A percentile compares a stretch with the other conserved stretches of the same genome.
Conservation (phyloP, 2,113 vertebrate species). For the Anas platyrhynchos region DNA sequence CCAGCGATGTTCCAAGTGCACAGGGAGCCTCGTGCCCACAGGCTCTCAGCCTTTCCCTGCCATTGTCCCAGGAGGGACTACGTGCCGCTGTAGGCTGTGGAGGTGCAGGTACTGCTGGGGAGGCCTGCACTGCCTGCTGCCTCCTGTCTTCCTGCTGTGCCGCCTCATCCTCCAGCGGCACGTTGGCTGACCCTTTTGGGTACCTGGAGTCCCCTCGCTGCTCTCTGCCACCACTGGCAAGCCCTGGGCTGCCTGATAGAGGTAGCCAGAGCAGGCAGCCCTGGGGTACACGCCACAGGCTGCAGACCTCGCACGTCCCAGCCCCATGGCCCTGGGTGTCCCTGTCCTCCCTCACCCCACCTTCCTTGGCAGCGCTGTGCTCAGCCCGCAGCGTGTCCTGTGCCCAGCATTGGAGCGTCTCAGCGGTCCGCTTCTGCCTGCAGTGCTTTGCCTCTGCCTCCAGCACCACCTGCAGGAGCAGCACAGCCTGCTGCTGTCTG, state of each 20-base stretch:
- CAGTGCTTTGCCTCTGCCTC: conserved; percentile 51
- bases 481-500: too few relatives aligned
- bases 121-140: background rate
- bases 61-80: background rate
- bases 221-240: fast-evolving
- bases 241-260: background rate
- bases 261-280: background rate
- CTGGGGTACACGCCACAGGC: background rate
- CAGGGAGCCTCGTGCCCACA: too few relatives aligned
- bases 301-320: background rate
- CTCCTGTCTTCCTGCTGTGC: background rate
- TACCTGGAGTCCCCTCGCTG: background rate
- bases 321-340: background rate
- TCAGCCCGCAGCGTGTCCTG: conserved; percentile 69
- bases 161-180: background rate
- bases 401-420: conserved; percentile 62
- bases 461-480: conserved; percentile 47
- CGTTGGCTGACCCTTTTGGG: background rate
- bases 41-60: background rate
- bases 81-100: background rate
- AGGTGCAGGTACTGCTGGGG: background rate
- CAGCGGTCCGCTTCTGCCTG: conserved; percentile 66
- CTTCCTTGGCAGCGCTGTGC: conserved; percentile 64
- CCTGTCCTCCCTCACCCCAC: background rate
- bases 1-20: background rate